Evolutionary conservation across 2,888 invertebrate genomes (phyloP).

Genomic region (Cyclophora punctaria): DNA sequence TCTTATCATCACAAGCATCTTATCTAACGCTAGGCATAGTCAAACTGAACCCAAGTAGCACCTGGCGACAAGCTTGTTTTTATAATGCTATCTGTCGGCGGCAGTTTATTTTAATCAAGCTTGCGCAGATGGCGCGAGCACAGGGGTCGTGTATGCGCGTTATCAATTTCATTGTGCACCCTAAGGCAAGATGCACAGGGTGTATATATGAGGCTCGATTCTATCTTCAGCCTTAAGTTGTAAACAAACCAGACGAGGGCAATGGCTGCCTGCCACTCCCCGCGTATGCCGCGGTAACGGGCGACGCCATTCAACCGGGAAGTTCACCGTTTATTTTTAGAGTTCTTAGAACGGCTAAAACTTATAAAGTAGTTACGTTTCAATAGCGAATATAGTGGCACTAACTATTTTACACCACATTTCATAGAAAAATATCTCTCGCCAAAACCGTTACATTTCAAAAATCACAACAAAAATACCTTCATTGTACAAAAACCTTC

Average conservation of each 20-base stretch:
- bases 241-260: conserved; percentile 73
- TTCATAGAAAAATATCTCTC: too few relatives aligned
- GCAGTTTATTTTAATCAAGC: conserved; percentile 67
- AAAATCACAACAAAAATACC: too few relatives aligned
- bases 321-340: conserved; percentile 73
- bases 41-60: conserved; percentile 48
- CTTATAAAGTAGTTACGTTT: conserved; percentile 2
- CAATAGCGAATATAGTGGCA: too few relatives aligned
- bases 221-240: conserved; percentile 46
- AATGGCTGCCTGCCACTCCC: conserved; percentile 70
- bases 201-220: conserved; percentile 39
- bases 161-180: conserved; percentile 41
- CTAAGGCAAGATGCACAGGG: conserved; percentile 42
- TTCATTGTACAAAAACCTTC: too few relatives aligned
- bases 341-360: conserved; percentile 47
- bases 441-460: too few relatives aligned
- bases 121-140: conserved; percentile 67
- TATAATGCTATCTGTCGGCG: conserved; percentile 54
- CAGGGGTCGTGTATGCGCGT: conserved; percentile 39
- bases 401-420: too few relatives aligned
- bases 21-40: conserved; percentile 61
- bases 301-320: conserved; percentile 74
- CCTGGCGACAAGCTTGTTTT: conserved; percentile 58
- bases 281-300: conserved; percentile 42
- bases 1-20: conserved; percentile 17